phyloP scores from a whole-genome alignment of 2,113 vertebrate genomes.

The Galbula dea region DNA sequence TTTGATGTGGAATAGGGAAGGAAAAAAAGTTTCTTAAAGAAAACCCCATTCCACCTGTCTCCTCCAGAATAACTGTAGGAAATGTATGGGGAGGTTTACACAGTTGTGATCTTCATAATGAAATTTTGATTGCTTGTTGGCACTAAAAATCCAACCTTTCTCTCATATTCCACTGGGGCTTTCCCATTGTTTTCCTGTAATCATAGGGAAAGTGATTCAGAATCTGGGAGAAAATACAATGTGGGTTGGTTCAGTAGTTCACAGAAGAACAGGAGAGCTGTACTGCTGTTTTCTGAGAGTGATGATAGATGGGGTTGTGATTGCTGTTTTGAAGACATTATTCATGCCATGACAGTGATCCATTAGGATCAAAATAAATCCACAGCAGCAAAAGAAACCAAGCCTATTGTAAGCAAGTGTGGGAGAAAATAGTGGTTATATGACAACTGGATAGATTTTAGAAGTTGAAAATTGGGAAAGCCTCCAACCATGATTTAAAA shows the following conservation, averaged over 20 bases:
- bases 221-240: neutral
- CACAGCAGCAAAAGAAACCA: constrained; percentile 32
- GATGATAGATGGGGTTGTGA: constrained; percentile 33
- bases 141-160: neutral
- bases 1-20: neutral
- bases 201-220: neutral
- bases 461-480: constrained; percentile 11
- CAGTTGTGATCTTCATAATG: neutral
- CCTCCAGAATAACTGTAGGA: neutral
- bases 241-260: neutral
- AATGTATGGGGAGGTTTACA: neutral
- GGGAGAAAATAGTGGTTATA: constrained; percentile 34
- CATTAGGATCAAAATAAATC: constrained; percentile 58
- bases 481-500: neutral
- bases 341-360: constrained; percentile 47
- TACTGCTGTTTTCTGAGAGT: neutral
- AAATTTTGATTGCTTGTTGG: neutral
- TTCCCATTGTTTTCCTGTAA: neutral
- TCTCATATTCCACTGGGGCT: neutral
- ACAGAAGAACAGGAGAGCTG: neutral
- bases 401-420: constrained; percentile 18
- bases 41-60: neutral
- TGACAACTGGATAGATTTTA: neutral
- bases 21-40: neutral
- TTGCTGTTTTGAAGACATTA: constrained; percentile 46